Percentiles rank a stretch among this genome's conserved stretches.
Conservation (phyloP, 2,797 vertebrate species). For the Tarsius wallacei region DNA sequence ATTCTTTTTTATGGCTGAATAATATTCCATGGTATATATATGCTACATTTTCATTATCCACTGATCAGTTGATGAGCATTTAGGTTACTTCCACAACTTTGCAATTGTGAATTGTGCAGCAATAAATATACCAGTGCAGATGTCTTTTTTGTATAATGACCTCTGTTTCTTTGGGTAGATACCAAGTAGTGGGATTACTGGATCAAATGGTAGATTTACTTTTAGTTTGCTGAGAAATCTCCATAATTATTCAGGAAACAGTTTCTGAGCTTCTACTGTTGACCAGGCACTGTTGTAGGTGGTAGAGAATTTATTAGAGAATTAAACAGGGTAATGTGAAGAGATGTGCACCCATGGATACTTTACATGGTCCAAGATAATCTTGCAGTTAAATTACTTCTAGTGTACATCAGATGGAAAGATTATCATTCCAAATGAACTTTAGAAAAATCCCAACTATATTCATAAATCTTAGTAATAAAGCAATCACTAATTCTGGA, state of each 20-base stretch:
- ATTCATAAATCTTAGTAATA: constrained; percentile 45
- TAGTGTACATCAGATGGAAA: background rate
- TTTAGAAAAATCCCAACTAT: background rate
- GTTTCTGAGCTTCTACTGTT: background rate
- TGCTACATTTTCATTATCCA: too few species aligned
- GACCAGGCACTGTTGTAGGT: background rate
- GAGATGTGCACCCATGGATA: background rate
- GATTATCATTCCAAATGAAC: background rate
- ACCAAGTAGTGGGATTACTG: too few species aligned
- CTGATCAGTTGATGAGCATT: too few species aligned
- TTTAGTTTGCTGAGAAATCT: too few species aligned
- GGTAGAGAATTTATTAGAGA: background rate
- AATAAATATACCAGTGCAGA: too few species aligned
- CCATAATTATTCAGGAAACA: background rate
- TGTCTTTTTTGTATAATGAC: too few species aligned
- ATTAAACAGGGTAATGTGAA: background rate
- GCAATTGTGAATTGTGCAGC: too few species aligned
- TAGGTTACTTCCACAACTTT: too few species aligned
- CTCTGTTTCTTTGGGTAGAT: too few species aligned
- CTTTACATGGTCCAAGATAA: background rate
- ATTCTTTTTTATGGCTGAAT: too few species aligned
- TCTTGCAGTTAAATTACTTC: background rate
- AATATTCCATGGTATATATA: too few species aligned
- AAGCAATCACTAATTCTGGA: background rate
- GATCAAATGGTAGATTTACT: too few species aligned